Percentiles rank a stretch among this genome's conserved stretches.
Conservation (phyloP, 2,888 invertebrate genomes). For the Melanophora roralis region DNA sequence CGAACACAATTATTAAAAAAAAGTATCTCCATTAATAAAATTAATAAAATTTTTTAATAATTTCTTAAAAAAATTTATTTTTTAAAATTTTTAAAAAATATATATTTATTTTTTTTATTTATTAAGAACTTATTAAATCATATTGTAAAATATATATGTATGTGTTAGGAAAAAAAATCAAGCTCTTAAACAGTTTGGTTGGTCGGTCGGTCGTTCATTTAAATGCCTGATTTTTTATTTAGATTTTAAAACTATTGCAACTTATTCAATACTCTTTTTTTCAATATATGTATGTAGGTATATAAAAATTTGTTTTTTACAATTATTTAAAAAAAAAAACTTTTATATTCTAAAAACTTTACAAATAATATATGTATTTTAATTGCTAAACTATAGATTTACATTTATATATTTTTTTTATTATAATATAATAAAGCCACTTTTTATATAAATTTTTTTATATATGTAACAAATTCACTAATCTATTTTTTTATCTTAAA, state of each 20-base stretch:
- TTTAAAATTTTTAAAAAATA: slow-evolving; percentile 1
- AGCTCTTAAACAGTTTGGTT: slow-evolving; percentile 66
- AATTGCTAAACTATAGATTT: slow-evolving; percentile 21
- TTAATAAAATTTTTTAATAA: slow-evolving; percentile 4
- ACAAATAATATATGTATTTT: slow-evolving; percentile 42
- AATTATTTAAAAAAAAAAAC: slow-evolving; percentile 13
- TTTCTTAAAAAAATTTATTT: slow-evolving; percentile 24
- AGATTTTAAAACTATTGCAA: slow-evolving; percentile 50
- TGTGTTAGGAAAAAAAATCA: slow-evolving; percentile 55
- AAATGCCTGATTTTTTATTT: slow-evolving; percentile 32
- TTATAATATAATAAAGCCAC: slow-evolving; percentile 60
- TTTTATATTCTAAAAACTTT: slow-evolving; percentile 18
- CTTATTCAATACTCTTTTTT: slow-evolving; percentile 32
- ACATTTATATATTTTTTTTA: slow-evolving; percentile 45
- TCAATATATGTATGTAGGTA: background rate
- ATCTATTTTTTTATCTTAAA: slow-evolving; percentile 40
- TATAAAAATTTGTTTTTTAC: slow-evolving; percentile 42
- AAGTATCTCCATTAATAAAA: slow-evolving; percentile 59
- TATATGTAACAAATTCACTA: slow-evolving; percentile 59
- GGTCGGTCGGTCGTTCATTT: slow-evolving; percentile 72
- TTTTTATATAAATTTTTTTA: slow-evolving; percentile 41
- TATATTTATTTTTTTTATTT: slow-evolving; percentile 31
- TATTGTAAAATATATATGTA: background rate
- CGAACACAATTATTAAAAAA: slow-evolving; percentile 61
- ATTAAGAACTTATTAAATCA: slow-evolving; percentile 17